Evolutionary conservation across 2,113 vertebrate species (phyloP).

Genomic region (Chunga burmeisteri): DNA sequence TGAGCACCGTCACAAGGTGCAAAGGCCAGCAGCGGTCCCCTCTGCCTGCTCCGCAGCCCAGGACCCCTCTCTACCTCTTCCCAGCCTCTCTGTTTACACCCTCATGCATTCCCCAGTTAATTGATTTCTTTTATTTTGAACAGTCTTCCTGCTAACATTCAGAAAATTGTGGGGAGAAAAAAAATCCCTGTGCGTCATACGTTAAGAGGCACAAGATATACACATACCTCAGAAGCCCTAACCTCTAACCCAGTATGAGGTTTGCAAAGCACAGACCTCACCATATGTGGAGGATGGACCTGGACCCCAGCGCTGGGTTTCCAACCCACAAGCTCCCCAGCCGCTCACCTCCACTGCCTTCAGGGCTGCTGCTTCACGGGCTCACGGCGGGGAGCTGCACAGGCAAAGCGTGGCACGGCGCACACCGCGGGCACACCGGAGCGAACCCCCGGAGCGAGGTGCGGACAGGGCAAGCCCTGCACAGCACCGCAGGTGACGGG

Average conservation of each 20-base stretch:
- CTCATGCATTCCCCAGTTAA: not conserved
- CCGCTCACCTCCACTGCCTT: not conserved
- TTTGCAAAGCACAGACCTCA: not conserved
- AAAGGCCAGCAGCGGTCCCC: not conserved
- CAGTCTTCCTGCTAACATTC: not conserved
- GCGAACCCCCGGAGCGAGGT: fast-evolving
- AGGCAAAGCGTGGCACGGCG: fast-evolving
- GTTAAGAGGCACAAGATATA: not conserved
- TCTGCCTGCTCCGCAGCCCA: not conserved
- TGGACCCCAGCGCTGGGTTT: fast-evolving
- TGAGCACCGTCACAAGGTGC: not conserved
- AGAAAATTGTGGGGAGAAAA: not conserved
- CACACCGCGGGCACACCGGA: not conserved
- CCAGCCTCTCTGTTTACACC: not conserved
- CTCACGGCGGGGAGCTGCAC: not conserved
- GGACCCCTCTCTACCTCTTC: not conserved
- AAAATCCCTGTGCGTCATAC: not conserved
- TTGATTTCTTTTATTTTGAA: not conserved
- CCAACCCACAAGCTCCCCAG: not conserved
- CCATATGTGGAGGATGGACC: not conserved
- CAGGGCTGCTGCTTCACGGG: not conserved
- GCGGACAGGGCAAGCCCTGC: fast-evolving
- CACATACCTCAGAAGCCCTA: not conserved
- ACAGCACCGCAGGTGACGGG: fast-evolving
- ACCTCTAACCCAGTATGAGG: not conserved